phyloP scores from a whole-genome alignment of 2,113 vertebrate genomes.

The Taxidea taxus region DNA sequence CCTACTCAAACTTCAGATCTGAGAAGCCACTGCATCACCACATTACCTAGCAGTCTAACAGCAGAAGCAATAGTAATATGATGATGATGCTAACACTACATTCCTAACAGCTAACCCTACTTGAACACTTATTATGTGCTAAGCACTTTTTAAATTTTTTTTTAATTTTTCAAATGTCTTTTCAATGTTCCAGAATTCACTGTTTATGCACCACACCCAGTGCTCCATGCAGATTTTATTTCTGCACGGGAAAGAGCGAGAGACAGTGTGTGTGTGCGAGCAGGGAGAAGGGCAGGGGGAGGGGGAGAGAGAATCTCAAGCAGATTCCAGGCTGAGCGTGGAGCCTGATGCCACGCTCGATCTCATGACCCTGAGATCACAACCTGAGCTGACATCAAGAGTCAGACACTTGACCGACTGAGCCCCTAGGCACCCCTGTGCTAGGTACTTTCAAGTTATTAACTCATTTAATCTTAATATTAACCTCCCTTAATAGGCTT shows the following conservation, averaged over 20 bases:
- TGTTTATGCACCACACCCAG: too few species aligned
- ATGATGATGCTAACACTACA: background rate
- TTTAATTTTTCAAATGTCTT: background rate
- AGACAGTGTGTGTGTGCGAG: rapidly evolving
- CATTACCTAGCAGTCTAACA: background rate
- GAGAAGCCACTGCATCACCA: background rate
- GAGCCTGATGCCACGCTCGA: background rate
- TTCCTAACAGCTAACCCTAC: background rate
- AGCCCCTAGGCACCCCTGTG: background rate
- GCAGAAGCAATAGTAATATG: background rate
- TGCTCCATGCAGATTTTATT: too few species aligned
- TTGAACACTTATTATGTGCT: background rate
- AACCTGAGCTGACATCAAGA: background rate
- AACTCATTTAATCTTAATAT: background rate
- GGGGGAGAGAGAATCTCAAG: background rate
- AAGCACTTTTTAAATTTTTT: background rate
- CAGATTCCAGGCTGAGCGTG: background rate
- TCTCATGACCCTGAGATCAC: background rate
- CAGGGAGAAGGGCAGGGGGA: background rate
- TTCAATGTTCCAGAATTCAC: too few species aligned
- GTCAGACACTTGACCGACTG: background rate
- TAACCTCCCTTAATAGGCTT: background rate
- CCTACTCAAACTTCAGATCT: background rate
- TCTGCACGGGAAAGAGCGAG: background rate
- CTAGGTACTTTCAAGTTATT: background rate